phyloP scores from a whole-genome alignment of 1,140 invertebrate species.

The Sesamia nonagrioides region DNA sequence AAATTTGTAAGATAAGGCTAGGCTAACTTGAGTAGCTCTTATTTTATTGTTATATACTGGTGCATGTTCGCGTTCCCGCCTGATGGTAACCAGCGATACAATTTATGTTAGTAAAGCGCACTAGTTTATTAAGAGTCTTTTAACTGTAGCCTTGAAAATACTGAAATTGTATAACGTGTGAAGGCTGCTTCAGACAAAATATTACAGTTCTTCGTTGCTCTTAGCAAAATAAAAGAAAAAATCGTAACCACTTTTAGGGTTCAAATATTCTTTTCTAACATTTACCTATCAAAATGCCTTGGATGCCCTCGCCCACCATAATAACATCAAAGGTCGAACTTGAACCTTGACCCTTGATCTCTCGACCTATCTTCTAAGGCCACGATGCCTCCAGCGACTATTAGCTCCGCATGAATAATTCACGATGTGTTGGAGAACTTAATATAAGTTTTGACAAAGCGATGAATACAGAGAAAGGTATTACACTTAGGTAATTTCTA shows the following conservation, averaged over 20 bases:
- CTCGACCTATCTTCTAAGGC: conserved; percentile 14
- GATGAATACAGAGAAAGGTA: conserved; percentile 28
- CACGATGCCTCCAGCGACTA: not conserved
- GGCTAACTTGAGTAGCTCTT: conserved; percentile 8
- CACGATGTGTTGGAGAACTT: conserved; percentile 23
- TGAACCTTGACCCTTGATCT: conserved; percentile 1
- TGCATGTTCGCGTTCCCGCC: too few species aligned
- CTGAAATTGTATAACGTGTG: too few species aligned
- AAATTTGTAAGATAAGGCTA: not conserved
- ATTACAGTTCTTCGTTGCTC: too few species aligned
- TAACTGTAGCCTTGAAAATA: too few species aligned
- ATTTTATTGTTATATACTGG: too few species aligned
- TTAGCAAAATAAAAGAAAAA: conserved; percentile 15
- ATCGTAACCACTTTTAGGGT: not conserved
- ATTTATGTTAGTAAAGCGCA: too few species aligned
- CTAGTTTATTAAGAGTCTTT: too few species aligned
- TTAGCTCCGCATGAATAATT: conserved; percentile 41
- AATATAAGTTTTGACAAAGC: conserved; percentile 35
- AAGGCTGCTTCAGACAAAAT: too few species aligned
- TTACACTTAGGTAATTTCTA: conserved; percentile 30
- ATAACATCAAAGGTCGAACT: not conserved
- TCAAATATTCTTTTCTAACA: not conserved
- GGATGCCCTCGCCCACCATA: not conserved
- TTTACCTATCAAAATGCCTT: not conserved
- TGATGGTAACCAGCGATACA: too few species aligned